Evolutionary conservation across 2,797 vertebrate species (phyloP).

Genomic region (Mormyrops boulengeri): DNA sequence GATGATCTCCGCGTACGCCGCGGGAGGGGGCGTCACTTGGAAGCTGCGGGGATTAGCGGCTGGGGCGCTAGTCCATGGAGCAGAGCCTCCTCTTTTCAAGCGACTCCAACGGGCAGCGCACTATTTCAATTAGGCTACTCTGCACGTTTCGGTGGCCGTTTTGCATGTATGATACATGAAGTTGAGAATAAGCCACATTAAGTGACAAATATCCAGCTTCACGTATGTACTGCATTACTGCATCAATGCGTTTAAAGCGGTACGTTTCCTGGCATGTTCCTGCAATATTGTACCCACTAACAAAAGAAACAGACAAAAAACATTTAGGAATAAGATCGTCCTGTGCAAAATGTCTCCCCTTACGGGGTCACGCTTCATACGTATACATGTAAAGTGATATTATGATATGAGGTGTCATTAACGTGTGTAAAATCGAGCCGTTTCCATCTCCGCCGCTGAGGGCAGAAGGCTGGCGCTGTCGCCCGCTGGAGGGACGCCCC

Average conservation of each 20-base stretch:
- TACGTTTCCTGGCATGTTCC: background rate
- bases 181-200: background rate
- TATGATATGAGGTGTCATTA: background rate
- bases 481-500: background rate
- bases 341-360: background rate
- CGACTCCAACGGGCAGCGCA: background rate
- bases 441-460: background rate
- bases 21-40: constrained; percentile 2
- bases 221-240: background rate
- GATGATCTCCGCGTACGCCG: constrained; percentile 57
- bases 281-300: background rate
- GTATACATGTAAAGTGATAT: background rate
- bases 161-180: background rate
- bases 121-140: constrained; percentile 2
- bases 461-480: constrained; percentile 3
- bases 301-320: background rate
- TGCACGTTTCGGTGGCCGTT: background rate
- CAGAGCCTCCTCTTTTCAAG: background rate
- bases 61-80: constrained; percentile 4
- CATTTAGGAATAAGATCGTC: background rate
- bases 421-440: background rate
- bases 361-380: background rate
- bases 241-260: background rate
- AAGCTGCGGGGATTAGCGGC: background rate
- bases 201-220: background rate